phyloP scores from a whole-genome alignment of 2,113 vertebrate species.

The Panthera uncia region DNA sequence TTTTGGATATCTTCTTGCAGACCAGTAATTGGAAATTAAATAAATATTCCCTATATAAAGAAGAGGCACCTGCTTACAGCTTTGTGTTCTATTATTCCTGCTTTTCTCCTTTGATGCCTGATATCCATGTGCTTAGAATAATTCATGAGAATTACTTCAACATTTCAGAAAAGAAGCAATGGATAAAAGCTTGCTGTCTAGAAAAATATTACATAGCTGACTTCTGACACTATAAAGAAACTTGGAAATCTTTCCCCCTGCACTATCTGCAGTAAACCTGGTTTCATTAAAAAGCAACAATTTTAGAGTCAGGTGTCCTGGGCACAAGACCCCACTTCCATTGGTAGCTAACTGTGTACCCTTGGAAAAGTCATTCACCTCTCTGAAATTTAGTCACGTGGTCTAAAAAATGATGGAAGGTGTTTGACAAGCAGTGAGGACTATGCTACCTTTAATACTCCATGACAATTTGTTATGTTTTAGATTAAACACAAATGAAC shows the following conservation, averaged over 20 bases:
- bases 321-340: not conserved
- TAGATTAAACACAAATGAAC: not conserved
- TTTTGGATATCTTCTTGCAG: constrained; percentile 43
- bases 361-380: not conserved
- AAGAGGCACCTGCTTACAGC: constrained; percentile 46
- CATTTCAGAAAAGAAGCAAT: constrained; percentile 45
- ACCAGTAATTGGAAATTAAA: constrained; percentile 71
- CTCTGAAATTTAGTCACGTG: not conserved
- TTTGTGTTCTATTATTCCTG: constrained; percentile 61
- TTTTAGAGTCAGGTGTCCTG: not conserved
- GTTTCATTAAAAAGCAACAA: not conserved
- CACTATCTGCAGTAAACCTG: not conserved
- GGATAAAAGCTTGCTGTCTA: not conserved
- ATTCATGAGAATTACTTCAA: constrained; percentile 69
- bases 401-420: not conserved
- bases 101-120: constrained; percentile 61
- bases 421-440: not conserved
- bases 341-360: not conserved
- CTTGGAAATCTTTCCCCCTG: not conserved
- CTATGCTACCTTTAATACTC: not conserved
- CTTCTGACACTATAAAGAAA: constrained; percentile 45
- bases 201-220: constrained; percentile 9
- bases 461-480: not conserved
- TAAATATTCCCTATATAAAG: constrained; percentile 59
- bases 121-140: constrained; percentile 65